Base-by-base conservation (phyloP, 2,797 vertebrate species). In the Austrolebias charrua region DNA sequence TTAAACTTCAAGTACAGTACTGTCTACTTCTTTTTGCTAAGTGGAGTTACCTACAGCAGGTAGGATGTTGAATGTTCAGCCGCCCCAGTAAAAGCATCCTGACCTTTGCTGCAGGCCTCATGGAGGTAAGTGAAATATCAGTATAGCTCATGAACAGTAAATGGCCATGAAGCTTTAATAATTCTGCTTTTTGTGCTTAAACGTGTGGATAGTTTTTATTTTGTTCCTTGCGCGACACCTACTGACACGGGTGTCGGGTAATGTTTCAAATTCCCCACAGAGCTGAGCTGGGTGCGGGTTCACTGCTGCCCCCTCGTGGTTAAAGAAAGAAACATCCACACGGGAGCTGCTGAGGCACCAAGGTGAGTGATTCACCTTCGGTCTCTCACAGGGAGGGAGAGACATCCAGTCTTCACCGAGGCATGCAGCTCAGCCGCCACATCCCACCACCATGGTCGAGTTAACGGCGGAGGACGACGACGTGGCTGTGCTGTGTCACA, bases 291-390 rank as follows among this genome's bases (percentile, higher is more conserved):
- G 0, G 29, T 7, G 59, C 7, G 76, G 11, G 76, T 53, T 66
- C 77, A 72, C 62, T 65, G 67, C 84, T 80, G 78, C 90, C 86
- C 89, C 87, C 91, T 69, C 78, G 88, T 72, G 92, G 88, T 12
- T 57, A 54, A 81, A 80, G 61, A 15, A 55, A 71, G 61, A 15
- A 55, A 71, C 40, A 58, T 82, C 60, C 74, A 79, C 85, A 83
- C 16, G 75, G 75, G 66, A 50, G 72, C 65, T 50, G 15, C 45
- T 44, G 74, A 52, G 55, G 55, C 68, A 60, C 60, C 78, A 86
- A 90, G 90, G 91, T 93, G 92, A 91, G 80, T 85, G 62, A 90
- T 91, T 92, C 88, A 92, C 87, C 76, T 85, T 52, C 79, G 76
- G 72, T 81, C 71, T 70, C 66, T 76, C 79, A n/a, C n/a, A 55